phyloP scores from a whole-genome alignment of 2,888 invertebrate species.

The Amiota communis region DNA sequence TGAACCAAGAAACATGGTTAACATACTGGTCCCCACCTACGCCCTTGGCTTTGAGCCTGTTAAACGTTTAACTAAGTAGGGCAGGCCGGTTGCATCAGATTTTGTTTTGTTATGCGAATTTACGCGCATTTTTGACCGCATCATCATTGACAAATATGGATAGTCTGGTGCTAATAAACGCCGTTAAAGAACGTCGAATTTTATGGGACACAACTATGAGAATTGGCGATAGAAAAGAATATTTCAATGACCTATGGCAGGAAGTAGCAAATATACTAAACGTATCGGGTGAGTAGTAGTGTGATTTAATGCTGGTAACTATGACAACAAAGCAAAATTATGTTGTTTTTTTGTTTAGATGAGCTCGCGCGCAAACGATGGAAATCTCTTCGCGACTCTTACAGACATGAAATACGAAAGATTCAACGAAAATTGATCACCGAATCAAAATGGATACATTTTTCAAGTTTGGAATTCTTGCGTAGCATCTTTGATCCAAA shows the following conservation, averaged over 20 bases:
- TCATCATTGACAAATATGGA: conserved; percentile 41
- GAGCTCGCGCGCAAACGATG: conserved; percentile 51
- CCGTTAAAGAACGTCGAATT: conserved; percentile 48
- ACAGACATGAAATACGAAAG: conserved; percentile 52
- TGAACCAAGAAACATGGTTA: too few relatives aligned
- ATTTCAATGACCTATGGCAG: conserved; percentile 39
- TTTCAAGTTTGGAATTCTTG: conserved; percentile 52
- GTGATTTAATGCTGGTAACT: not conserved
- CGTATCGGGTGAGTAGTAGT: not conserved
- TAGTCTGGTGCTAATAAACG: conserved; percentile 48
- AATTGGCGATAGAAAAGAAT: conserved; percentile 44
- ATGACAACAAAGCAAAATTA: not conserved
- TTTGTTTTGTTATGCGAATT: too few relatives aligned
- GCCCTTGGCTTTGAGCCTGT: not conserved
- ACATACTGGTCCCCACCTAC: too few relatives aligned
- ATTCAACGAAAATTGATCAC: conserved; percentile 43
- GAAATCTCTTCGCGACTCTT: conserved; percentile 51
- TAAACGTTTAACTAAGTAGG: not conserved
- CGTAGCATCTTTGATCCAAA: conserved; percentile 52
- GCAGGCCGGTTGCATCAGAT: too few relatives aligned
- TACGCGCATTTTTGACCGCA: too few relatives aligned
- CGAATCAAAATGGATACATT: conserved; percentile 49
- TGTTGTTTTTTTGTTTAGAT: conserved; percentile 36
- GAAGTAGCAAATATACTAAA: conserved; percentile 40
- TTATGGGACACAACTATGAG: conserved; percentile 55